phyloP scores from a whole-genome alignment of 1,140 invertebrate species.

The Drosophila dunni region DNA sequence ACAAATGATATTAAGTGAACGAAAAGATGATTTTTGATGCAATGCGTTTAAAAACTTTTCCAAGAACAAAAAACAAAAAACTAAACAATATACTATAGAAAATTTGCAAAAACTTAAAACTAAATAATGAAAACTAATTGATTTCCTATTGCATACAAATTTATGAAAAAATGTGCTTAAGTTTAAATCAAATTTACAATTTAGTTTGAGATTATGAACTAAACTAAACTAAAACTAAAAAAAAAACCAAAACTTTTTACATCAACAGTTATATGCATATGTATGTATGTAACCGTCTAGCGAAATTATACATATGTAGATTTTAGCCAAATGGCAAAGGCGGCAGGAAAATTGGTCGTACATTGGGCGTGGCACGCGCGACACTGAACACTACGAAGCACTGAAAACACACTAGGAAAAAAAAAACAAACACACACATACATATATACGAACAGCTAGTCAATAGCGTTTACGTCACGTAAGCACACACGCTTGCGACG shows the following conservation, averaged over 20 bases:
- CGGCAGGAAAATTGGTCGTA: conserved; percentile 25
- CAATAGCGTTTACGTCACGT: conserved; percentile 31
- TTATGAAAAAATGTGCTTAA: conserved; percentile 77
- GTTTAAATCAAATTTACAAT: conserved; percentile 82
- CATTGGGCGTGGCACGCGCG: conserved; percentile 35
- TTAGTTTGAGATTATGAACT: conserved; percentile 75
- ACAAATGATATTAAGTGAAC: conserved; percentile 65
- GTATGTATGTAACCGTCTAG: conserved; percentile 63
- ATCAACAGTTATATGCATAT: conserved; percentile 44
- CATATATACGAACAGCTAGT: conserved; percentile 31
- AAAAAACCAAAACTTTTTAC: conserved; percentile 40
- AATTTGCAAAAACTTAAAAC: conserved; percentile 34
- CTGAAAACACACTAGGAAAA: not conserved
- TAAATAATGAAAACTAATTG: conserved; percentile 54
- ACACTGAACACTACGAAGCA: conserved; percentile 4
- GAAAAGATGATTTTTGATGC: conserved; percentile 46
- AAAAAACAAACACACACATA: conserved; percentile 6
- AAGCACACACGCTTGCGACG: not conserved
- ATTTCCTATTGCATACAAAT: conserved; percentile 77
- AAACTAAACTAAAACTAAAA: not conserved
- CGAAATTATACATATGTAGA: conserved; percentile 66
- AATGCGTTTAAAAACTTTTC: conserved; percentile 51
- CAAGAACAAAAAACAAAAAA: conserved; percentile 17
- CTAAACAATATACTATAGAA: conserved; percentile 6
- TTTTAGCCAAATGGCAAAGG: conserved; percentile 49